phyloP scores from a whole-genome alignment of 2,113 vertebrate genomes.

The Piaya cayana region DNA sequence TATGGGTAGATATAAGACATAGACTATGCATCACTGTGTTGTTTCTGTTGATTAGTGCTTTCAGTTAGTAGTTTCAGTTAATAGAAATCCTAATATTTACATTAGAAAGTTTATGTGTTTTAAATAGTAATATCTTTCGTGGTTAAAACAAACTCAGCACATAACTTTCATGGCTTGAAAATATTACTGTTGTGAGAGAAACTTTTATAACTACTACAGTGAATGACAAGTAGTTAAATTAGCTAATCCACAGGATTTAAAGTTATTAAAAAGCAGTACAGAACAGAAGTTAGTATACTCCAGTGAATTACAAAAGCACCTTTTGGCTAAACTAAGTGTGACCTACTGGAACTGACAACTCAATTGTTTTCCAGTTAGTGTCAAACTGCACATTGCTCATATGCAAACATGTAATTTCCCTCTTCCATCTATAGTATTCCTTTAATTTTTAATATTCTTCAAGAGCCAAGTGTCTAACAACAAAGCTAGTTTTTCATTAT shows the following conservation, averaged over 20 bases:
- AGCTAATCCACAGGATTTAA: neutral
- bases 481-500: slow-evolving; percentile 27
- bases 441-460: slow-evolving; percentile 34
- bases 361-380: neutral
- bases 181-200: neutral
- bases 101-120: neutral
- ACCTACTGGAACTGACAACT: neutral
- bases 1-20: neutral
- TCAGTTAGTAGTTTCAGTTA: neutral
- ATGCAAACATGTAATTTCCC: neutral
- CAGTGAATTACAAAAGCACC: neutral
- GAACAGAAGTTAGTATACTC: neutral
- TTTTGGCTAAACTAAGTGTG: neutral
- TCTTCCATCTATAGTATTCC: neutral
- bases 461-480: neutral
- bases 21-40: neutral
- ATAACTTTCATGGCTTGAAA: neutral
- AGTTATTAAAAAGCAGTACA: neutral
- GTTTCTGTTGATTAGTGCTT: neutral
- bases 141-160: neutral
- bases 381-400: neutral
- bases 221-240: neutral
- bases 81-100: neutral
- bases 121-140: neutral
- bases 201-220: neutral